Conservation (phyloP, 2,888 invertebrate species). For the Cephalotes varians region DNA sequence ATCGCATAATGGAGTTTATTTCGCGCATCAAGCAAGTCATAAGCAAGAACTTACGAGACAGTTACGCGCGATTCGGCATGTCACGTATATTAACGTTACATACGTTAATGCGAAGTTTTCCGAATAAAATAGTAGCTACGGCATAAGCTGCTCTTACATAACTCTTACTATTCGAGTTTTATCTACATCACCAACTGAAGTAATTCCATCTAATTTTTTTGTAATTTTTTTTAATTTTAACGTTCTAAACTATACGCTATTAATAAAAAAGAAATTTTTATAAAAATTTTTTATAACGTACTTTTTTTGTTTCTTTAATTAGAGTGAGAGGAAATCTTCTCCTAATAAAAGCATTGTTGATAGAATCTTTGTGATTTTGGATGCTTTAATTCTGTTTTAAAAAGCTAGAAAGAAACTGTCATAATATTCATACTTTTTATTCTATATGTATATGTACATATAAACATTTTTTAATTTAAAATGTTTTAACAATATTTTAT, state of each 20-base stretch:
- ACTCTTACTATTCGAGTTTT: not conserved
- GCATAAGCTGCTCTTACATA: not conserved
- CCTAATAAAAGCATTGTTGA: not conserved
- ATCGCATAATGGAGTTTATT: constrained; percentile 65
- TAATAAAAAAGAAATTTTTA: not conserved
- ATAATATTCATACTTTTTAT: not conserved
- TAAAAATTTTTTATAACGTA: too few species aligned
- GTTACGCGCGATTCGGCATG: constrained; percentile 47
- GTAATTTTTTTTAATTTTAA: not conserved
- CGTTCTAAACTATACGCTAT: not conserved
- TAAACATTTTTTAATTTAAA: not conserved
- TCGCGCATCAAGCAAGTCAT: constrained; percentile 55
- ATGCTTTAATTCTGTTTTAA: not conserved
- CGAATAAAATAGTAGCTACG: not conserved
- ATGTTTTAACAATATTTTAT: not conserved
- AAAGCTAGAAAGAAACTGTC: not conserved
- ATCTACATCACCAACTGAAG: not conserved
- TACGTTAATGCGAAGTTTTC: constrained; percentile 23
- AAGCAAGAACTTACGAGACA: constrained; percentile 65
- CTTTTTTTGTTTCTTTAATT: not conserved
- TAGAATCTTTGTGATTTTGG: not conserved
- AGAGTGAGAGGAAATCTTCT: not conserved
- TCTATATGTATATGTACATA: not conserved
- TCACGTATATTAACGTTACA: constrained; percentile 11
- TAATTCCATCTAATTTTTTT: not conserved